A percentile compares a stretch with the other conserved stretches of the same genome.
phyloP scores from a whole-genome alignment of 1,140 invertebrate species.

The Ostrea denselamellosa region DNA sequence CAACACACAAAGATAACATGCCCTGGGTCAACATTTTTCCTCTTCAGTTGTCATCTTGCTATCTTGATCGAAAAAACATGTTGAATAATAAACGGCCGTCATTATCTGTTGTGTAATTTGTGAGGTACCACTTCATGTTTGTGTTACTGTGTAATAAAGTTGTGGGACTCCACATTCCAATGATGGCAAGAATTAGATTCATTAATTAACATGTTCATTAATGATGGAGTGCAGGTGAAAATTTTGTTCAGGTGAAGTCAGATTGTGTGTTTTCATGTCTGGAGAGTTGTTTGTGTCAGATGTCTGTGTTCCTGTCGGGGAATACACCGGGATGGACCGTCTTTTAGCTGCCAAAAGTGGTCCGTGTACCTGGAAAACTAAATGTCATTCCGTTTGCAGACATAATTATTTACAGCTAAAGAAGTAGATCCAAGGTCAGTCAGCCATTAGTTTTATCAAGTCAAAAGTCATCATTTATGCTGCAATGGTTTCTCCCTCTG shows the following conservation, averaged over 20 bases:
- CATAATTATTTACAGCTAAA: background rate
- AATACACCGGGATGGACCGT: background rate
- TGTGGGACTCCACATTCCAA: background rate
- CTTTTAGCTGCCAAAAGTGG: background rate
- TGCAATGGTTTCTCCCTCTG: too few species aligned
- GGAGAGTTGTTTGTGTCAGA: background rate
- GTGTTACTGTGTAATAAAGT: background rate
- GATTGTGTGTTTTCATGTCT: background rate
- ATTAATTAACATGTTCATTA: conserved; percentile 4
- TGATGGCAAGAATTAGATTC: conserved; percentile 17
- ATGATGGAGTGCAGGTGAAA: conserved; percentile 36
- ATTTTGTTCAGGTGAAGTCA: conserved; percentile 7
- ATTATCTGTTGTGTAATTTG: background rate
- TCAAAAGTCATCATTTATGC: too few species aligned
- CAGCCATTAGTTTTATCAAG: background rate
- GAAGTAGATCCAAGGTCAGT: background rate
- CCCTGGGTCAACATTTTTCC: background rate
- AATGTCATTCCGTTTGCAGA: background rate
- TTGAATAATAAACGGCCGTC: background rate
- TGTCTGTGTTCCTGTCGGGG: background rate
- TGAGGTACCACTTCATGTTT: background rate
- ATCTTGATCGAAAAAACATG: conserved; percentile 24
- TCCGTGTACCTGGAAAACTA: background rate
- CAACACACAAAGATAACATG: conserved; percentile 20
- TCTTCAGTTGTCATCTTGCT: background rate